Evolutionary conservation across 2,113 vertebrate genomes (phyloP).

Genomic region (Danio rerio): GRCz12tu NC_133187.1:51642501-51643000

Average conservation of each 20-base stretch:
- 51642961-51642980: no score
- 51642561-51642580: conserved; percentile 13
- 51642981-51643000: no score
- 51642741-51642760: conserved; percentile 24
- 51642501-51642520: neutral
- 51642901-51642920: no score
- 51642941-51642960: no score
- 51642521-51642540: conserved; percentile 3
- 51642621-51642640: neutral
- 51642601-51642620: neutral
- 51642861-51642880: no score
- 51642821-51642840: neutral
- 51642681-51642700: conserved; percentile 32
- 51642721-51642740: conserved; percentile 27
- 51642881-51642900: no score
- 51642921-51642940: no score
- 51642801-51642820: neutral
- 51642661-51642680: conserved; percentile 28
- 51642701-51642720: neutral
- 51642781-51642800: neutral
- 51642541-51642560: neutral
- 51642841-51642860: no score
- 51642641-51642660: neutral
- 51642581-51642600: neutral
- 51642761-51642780: neutral